Evolutionary conservation across 2,797 vertebrate species (phyloP).

Genomic region (Semotilus atromaculatus): DNA sequence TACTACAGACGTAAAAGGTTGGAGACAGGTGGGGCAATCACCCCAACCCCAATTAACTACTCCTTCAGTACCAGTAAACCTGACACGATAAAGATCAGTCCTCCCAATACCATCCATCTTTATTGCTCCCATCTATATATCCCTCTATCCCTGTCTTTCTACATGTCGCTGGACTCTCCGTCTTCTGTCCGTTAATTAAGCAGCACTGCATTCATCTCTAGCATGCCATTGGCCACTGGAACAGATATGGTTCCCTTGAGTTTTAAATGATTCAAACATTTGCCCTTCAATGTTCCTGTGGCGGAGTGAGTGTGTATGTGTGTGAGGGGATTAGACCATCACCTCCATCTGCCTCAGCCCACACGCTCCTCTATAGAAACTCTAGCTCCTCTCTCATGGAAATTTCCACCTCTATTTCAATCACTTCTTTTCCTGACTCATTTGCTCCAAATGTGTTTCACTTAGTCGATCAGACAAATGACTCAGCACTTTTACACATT

Average conservation of each 20-base stretch:
- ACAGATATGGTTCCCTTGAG: constrained; percentile 76
- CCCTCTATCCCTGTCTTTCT: constrained; percentile 12
- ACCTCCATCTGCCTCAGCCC: constrained; percentile 54
- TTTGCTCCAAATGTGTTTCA: constrained; percentile 48
- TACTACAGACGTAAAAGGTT: constrained; percentile 41
- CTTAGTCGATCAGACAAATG: constrained; percentile 41
- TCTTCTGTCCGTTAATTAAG: constrained; percentile 45
- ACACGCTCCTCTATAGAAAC: constrained; percentile 22
- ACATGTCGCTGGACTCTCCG: not conserved
- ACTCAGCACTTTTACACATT: constrained; percentile 49
- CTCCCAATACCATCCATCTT: constrained; percentile 38
- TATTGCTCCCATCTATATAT: constrained; percentile 42
- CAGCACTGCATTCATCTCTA: constrained; percentile 33
- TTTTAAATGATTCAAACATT: constrained; percentile 81
- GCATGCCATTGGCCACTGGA: constrained; percentile 70
- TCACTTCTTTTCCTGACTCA: constrained; percentile 46
- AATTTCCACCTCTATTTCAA: constrained; percentile 43
- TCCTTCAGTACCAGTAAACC: constrained; percentile 48
- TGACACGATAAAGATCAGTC: constrained; percentile 36
- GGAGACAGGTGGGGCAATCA: constrained; percentile 45
- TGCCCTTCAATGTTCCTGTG: constrained; percentile 74
- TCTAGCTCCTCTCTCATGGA: constrained; percentile 18
- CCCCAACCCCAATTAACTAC: constrained; percentile 46
- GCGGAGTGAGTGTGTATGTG: constrained; percentile 57
- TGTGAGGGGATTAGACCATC: constrained; percentile 51